Conservation (phyloP, 1,140 invertebrate species). For the Diprion similis region DNA sequence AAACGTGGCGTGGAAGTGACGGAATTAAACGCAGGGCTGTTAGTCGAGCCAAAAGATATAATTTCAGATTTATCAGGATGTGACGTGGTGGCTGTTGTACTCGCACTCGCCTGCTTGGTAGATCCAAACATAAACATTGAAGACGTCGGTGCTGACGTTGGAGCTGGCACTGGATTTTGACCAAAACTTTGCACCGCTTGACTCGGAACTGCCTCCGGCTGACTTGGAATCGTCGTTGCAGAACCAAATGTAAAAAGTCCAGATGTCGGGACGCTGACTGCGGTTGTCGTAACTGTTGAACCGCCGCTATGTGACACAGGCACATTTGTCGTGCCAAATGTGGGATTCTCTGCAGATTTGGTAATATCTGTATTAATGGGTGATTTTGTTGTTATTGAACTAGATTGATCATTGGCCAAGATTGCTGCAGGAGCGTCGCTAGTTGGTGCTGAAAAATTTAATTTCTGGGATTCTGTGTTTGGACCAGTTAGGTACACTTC, state of each 20-base stretch:
- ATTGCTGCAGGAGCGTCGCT: neutral
- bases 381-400: neutral
- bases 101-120: conserved; percentile 24
- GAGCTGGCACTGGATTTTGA: conserved; percentile 22
- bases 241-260: conserved; percentile 15
- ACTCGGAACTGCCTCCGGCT: conserved; percentile 35
- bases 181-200: conserved; percentile 29
- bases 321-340: neutral
- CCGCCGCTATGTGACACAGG: neutral
- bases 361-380: neutral
- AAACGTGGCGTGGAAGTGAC: conserved; percentile 18
- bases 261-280: conserved; percentile 23
- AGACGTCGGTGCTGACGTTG: conserved; percentile 17
- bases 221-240: conserved; percentile 34
- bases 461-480: neutral
- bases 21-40: conserved; percentile 22
- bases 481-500: neutral
- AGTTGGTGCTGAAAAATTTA: neutral
- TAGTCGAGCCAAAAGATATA: neutral
- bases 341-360: neutral
- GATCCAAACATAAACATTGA: conserved; percentile 22
- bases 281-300: conserved; percentile 18
- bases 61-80: neutral
- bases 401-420: neutral
- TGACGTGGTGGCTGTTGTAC: neutral